Evolutionary conservation across 92 coral and sea anemone species (phyloP), one percentile per base, ranked within the genome.

Genomic region (Montipora capitata): DNA sequence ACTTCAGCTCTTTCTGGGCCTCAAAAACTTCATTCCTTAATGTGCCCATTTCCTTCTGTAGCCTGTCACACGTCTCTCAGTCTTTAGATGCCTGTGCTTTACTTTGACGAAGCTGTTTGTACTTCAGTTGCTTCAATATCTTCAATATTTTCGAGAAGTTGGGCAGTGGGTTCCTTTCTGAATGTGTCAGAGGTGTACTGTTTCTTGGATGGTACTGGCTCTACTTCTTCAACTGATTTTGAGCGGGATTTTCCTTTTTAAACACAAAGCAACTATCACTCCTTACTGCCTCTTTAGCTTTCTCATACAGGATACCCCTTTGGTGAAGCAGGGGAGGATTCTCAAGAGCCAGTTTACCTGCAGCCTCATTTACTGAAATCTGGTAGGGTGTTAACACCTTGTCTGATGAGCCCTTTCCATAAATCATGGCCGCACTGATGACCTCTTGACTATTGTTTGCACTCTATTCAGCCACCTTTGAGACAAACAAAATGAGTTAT

Each of bases 11-110:
- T 59, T 61, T 68, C 49, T 84, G 88, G 41, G 45, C 14, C 42
- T 80, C 67, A 70, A 4, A 38, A 4, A 80, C 40, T 71, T 88
- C 82, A 39, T 80, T 48, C 81, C 91, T 88, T 5, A 88, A 4
- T 40, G 87, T 73, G 77, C n/a, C 40, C 91, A 88, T 88, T 72
- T 81, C 87, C 10, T 80, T 88, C 43, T 88, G 91, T 3, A 71
- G 76, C 38, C 51, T 88, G 5, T 88, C 91, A 88, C 81, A 90
- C 10, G 75, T 68, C 66, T 85, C 93, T 90, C 90, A 90, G 78
- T 90, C 89, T 49, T 84, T 90, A 0, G 90, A 84, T 48, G 85
- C 76, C 40, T 84, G 82, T 4, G 85, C 89, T 90, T 90, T 90
- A 41, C 59, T 75, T 77, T 84, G 93, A 49, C 62, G 61, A 3